These are phyloP conservation scores for Bombus superbus DNA, from an alignment of 1,140 invertebrate genomes.

Conservation along the genomic window DNA sequence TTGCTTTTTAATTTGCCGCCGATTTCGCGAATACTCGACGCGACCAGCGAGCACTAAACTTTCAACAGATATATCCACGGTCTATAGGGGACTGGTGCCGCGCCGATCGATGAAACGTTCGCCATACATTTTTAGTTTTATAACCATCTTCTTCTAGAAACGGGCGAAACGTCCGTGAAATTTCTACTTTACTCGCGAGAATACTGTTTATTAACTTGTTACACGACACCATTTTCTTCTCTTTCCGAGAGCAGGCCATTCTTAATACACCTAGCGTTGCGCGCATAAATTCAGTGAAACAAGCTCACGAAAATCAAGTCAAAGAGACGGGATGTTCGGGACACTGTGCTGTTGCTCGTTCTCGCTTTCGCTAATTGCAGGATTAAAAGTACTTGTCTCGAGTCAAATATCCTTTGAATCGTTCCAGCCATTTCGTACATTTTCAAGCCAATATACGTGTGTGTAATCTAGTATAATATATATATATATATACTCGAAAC, in stretches of 20 bases:
- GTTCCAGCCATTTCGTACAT: neutral
- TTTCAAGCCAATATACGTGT: neutral
- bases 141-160: neutral
- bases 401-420: neutral
- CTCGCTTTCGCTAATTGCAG: constrained; percentile 1
- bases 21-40: neutral
- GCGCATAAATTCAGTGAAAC: neutral
- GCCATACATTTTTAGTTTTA: neutral
- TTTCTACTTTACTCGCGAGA: neutral
- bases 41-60: neutral
- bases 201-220: neutral
- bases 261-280: neutral
- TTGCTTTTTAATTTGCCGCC: constrained; percentile 41
- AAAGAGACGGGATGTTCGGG: neutral
- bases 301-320: neutral
- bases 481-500: too few relatives aligned
- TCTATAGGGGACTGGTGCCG: neutral
- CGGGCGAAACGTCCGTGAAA: neutral
- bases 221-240: neutral
- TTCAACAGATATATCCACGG: neutral
- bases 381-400: neutral
- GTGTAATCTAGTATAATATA: too few relatives aligned
- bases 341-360: neutral
- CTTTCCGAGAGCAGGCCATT: neutral
- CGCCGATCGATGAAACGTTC: neutral